Conservation (phyloP, 2,113 vertebrate genomes). For the Gymnocephalus cernua region DNA sequence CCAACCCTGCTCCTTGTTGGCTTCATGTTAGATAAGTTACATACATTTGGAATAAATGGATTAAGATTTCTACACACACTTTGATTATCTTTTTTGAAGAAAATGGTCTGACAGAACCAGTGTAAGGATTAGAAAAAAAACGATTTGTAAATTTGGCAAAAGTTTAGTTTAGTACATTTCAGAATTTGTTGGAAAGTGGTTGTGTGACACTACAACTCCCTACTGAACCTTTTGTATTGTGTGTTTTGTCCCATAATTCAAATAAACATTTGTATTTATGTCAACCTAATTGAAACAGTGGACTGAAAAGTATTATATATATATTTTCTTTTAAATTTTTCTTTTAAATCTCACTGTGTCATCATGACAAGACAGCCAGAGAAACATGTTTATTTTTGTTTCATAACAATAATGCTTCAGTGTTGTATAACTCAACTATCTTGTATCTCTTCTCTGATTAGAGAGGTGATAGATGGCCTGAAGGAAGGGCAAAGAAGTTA, state of each 20-base stretch:
- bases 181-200: not conserved
- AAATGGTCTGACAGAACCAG: not conserved
- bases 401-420: slow-evolving; percentile 8
- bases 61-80: not conserved
- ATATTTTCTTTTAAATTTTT: not conserved
- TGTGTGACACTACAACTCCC: not conserved
- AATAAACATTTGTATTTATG: not conserved
- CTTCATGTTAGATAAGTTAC: not conserved
- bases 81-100: too few species aligned
- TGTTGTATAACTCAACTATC: not conserved
- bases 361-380: not conserved
- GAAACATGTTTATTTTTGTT: not conserved
- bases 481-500: slow-evolving; percentile 5
- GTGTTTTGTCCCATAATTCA: not conserved
- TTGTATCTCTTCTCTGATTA: slow-evolving; percentile 40
- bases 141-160: not conserved
- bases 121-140: not conserved
- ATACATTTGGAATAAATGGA: not conserved
- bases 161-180: not conserved
- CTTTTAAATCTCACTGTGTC: not conserved
- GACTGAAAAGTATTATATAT: not conserved
- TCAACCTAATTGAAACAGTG: not conserved
- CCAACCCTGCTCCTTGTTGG: not conserved
- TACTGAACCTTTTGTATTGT: not conserved
- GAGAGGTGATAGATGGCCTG: not conserved